Evolutionary conservation across 2,888 invertebrate species (phyloP), one percentile per base, ranked within the genome.

Genomic region (Tanytarsus gracilentus): DNA sequence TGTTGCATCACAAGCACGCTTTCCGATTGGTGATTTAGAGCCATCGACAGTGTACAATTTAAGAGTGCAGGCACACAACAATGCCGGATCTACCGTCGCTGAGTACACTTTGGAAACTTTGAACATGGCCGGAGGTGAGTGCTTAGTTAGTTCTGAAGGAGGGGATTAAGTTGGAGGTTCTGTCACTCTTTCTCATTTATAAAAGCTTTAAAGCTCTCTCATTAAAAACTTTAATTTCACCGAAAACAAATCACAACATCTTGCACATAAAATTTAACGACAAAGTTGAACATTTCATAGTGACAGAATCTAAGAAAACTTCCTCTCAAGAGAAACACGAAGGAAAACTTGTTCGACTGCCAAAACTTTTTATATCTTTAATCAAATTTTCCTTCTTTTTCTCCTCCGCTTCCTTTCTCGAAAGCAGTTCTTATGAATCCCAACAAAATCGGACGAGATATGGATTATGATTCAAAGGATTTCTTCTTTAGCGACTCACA

Each of bases 51-150:
- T 74, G 18, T 79, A 79, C 66, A 75, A 75, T 64, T 67, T 78
- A 49, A 75, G 79, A 9, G 76, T 83, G 27, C 78, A 78, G 2
- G 83, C 82, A 1, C 77, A 79, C 66, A 83, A 82, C 67, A 79
- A 81, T 67, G 82, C 83, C 4, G 83, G 83, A 0, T 76, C 79
- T 8, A 80, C 80, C 2, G 76, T 79, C 51, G 77, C 77, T 48
- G 78, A 79, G 64, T 79, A 80, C 64, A 74, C 75, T 62, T 80
- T 83, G 68, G 77, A 76, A 61, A 83, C 83, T 2, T 69, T 79
- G 53, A 77, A 76, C 26, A 72, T 77, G 60, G 72, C 68, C 62
- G 76, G 78, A 64, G 77, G 78, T 67, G n/a, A n/a, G n/a, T n/a
- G n/a, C n/a, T n/a, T n/a, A n/a, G n/a, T n/a, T n/a, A n/a, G n/a